These are phyloP conservation scores for Crypturellus tataupa DNA, from an alignment of 2,797 vertebrate genomes.

Conservation along the genomic window DNA sequence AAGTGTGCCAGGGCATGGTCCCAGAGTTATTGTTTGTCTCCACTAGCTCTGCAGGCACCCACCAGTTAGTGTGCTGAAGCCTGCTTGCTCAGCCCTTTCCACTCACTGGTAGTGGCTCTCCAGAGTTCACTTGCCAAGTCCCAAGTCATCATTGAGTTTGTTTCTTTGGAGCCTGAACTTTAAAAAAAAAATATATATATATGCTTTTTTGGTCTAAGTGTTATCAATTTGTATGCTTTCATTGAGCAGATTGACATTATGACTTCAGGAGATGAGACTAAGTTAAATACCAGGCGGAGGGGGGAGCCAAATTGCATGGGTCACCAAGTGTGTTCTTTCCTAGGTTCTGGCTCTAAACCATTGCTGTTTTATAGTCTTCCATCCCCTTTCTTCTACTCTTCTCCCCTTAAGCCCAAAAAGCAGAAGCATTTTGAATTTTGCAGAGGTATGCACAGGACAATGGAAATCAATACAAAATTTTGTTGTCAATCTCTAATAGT, in stretches of 20 bases:
- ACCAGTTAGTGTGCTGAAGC: not conserved
- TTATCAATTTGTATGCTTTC: not conserved
- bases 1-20: accelerated
- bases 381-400: not conserved
- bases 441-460: not conserved
- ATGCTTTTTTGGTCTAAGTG: not conserved
- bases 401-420: not conserved
- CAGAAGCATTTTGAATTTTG: not conserved
- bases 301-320: not conserved
- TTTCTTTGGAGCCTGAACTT: not conserved
- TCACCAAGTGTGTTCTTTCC: not conserved
- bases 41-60: not conserved
- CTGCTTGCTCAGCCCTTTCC: not conserved
- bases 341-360: not conserved
- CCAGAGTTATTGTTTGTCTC: not conserved
- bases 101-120: not conserved
- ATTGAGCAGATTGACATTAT: not conserved
- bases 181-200: not conserved
- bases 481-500: not conserved
- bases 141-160: not conserved
- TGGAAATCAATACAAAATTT: not conserved
- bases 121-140: not conserved
- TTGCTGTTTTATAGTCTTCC: not conserved
- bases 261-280: not conserved
- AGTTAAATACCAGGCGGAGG: not conserved